These are phyloP conservation scores for Salvelinus namaycush DNA, from an alignment of 2,113 vertebrate genomes.

Conservation along the genomic window DNA sequence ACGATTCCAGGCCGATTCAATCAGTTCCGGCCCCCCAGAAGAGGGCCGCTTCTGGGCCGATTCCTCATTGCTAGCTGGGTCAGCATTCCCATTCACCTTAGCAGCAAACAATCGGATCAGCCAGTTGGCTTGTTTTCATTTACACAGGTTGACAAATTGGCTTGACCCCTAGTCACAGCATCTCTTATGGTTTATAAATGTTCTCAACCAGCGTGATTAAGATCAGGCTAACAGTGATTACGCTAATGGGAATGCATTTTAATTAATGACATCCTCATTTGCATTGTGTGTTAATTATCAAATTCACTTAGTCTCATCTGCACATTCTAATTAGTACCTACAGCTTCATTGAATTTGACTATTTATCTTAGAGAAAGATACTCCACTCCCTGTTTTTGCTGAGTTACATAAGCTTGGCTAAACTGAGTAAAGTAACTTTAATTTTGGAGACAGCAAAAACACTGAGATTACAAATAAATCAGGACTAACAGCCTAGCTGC, in stretches of 20 bases:
- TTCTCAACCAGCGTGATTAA: slow-evolving; percentile 63
- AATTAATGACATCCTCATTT: slow-evolving; percentile 76
- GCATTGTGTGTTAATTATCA: slow-evolving; percentile 72
- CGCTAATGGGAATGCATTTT: slow-evolving; percentile 73
- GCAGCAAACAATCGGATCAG: slow-evolving; percentile 31
- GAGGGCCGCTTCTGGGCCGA: no score
- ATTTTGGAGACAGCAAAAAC: background rate
- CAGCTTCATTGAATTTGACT: slow-evolving; percentile 48
- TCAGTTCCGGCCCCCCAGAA: no score
- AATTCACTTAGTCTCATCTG: slow-evolving; percentile 66
- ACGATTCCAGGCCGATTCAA: no score
- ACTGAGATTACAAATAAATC: background rate
- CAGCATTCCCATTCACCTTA: slow-evolving; percentile 14
- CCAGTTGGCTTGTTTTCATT: slow-evolving; percentile 30
- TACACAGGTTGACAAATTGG: slow-evolving; percentile 46
- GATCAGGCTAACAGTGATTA: slow-evolving; percentile 67
- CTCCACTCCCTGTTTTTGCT: slow-evolving; percentile 23
- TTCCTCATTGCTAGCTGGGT: no score
- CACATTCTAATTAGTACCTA: slow-evolving; percentile 63
- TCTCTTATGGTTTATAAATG: slow-evolving; percentile 61
- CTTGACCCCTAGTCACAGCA: slow-evolving; percentile 54
- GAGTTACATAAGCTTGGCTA: slow-evolving; percentile 22
- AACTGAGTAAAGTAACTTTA: slow-evolving; percentile 10
- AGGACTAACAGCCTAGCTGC: background rate
- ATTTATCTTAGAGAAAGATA: slow-evolving; percentile 44